A percentile compares a stretch with the other conserved stretches of the same genome.
Evolutionary conservation across 35 echinoderm and acorn worm genomes (phyloP).

Genomic region (Heliocidaris tuberculata): DNA sequence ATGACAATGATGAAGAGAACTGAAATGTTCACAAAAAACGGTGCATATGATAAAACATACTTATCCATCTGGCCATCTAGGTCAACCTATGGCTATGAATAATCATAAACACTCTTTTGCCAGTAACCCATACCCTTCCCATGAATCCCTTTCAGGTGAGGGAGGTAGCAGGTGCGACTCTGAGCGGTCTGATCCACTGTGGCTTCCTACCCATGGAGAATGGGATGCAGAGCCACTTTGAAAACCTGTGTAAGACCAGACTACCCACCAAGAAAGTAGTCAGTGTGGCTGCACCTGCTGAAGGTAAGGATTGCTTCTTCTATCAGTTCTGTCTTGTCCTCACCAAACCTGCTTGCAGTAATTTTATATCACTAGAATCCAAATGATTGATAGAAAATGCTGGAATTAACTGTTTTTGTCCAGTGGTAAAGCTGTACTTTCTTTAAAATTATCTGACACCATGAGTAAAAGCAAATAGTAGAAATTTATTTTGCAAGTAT

Average conservation of each 20-base stretch:
- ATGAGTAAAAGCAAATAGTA: no score
- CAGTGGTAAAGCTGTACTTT: no score
- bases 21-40: not conserved
- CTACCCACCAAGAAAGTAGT: constrained; percentile 37
- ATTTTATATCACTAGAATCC: no score
- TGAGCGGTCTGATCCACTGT: constrained; percentile 94
- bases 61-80: no score
- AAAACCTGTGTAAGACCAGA: constrained; percentile 87
- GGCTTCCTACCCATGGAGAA: constrained; percentile 87
- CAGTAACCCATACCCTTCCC: no score
- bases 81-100: no score
- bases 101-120: no score
- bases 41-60: not conserved
- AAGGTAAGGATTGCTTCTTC: not conserved
- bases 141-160: constrained; percentile 60
- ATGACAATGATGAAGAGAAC: not conserved
- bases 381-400: no score
- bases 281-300: not conserved
- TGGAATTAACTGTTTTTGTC: no score
- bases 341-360: no score
- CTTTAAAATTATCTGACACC: no score
- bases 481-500: no score
- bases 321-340: not conserved
- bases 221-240: constrained; percentile 85
- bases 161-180: constrained; percentile 84